Conservation (phyloP, 2,888 invertebrate species). For the Stegophylla sp. region DNA sequence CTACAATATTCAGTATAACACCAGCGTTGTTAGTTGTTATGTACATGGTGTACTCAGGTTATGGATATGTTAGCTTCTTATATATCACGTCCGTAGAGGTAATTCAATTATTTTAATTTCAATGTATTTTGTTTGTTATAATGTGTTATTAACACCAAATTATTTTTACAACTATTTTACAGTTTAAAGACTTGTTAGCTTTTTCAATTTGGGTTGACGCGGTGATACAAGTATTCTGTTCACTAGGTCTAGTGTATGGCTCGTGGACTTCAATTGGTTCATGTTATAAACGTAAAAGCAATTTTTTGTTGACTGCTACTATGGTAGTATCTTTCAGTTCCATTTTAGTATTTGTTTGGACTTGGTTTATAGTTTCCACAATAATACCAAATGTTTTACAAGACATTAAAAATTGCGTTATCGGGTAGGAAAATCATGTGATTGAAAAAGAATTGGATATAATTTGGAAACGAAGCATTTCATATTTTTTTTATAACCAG, state of each 20-base stretch:
- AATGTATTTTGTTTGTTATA: not conserved
- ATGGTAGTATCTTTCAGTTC: conserved; percentile 40
- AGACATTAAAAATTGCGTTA: conserved; percentile 48
- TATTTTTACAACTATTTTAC: not conserved
- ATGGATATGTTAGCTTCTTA: conserved; percentile 48
- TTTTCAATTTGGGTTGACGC: conserved; percentile 49
- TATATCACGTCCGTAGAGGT: conserved; percentile 49
- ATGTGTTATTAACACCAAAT: not conserved
- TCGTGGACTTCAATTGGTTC: conserved; percentile 47
- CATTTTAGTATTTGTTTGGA: conserved; percentile 42
- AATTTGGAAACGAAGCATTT: conserved; percentile 7
- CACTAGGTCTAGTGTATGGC: conserved; percentile 38
- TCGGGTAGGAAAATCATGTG: conserved; percentile 19
- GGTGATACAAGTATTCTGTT: conserved; percentile 42
- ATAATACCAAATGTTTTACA: conserved; percentile 51
- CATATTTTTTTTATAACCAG: not conserved
- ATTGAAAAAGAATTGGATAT: not conserved
- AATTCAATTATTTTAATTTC: not conserved
- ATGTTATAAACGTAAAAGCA: conserved; percentile 35
- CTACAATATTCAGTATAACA: not conserved
- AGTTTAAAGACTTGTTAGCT: conserved; percentile 42
- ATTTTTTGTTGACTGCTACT: conserved; percentile 43
- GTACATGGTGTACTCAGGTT: conserved; percentile 27
- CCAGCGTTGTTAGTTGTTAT: conserved; percentile 24
- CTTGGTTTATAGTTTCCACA: conserved; percentile 43